Evolutionary conservation across 2,797 vertebrate species (phyloP).

Genomic region (Acrossocheilus fasciatus): DNA sequence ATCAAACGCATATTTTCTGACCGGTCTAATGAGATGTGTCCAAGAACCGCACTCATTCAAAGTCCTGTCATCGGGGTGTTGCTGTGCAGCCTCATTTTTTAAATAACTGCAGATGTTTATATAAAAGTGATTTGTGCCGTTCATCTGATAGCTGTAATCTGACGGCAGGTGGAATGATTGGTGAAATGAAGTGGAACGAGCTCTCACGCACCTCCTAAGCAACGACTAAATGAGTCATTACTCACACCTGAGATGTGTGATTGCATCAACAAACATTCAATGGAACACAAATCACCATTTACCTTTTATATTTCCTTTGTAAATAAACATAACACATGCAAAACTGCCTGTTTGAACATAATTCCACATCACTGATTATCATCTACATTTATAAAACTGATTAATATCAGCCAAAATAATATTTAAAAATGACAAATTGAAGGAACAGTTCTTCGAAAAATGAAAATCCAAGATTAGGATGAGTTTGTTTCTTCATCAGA

Average conservation of each 20-base stretch:
- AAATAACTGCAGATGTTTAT: slow-evolving; percentile 75
- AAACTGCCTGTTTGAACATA: neutral
- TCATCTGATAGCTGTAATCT: slow-evolving; percentile 73
- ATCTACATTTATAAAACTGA: neutral
- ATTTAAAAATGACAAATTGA: too few species aligned
- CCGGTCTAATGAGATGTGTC: slow-evolving; percentile 21
- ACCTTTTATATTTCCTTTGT: neutral
- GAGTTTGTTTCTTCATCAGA: neutral
- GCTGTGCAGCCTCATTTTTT: neutral
- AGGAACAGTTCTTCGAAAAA: neutral
- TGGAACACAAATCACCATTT: neutral
- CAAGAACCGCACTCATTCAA: slow-evolving; percentile 7
- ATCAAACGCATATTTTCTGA: slow-evolving; percentile 29
- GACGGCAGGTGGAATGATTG: slow-evolving; percentile 71
- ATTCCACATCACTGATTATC: neutral
- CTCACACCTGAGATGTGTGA: slow-evolving; percentile 33
- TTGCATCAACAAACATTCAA: slow-evolving; percentile 16
- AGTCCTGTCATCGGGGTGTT: slow-evolving; percentile 14
- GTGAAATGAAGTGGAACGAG: slow-evolving; percentile 68
- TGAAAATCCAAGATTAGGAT: neutral
- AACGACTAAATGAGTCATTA: slow-evolving; percentile 16
- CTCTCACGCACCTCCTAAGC: slow-evolving; percentile 72
- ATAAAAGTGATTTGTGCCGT: slow-evolving; percentile 71
- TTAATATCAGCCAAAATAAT: neutral
- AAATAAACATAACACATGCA: neutral